phyloP scores from a whole-genome alignment of 2,888 invertebrate species.

The Conomelus anceps region DNA sequence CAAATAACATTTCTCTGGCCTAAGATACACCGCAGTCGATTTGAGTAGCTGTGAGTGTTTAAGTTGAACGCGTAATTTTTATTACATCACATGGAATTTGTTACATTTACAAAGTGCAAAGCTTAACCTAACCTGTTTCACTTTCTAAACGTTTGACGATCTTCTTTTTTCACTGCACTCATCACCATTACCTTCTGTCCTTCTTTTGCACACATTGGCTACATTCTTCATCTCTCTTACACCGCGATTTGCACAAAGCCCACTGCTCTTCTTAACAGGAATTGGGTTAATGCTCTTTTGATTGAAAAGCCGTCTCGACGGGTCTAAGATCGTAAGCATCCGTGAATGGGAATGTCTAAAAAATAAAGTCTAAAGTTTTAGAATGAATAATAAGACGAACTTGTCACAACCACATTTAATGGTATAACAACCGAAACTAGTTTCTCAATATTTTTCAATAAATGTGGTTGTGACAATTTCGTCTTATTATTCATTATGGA shows the following conservation, averaged over 20 bases:
- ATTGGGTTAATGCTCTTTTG: neutral
- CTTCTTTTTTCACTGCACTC: neutral
- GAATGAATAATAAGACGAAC: no score
- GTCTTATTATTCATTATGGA: no score
- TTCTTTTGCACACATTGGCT: neutral
- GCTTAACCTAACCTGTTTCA: neutral
- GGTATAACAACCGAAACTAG: no score
- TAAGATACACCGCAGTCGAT: neutral
- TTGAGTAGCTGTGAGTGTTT: neutral
- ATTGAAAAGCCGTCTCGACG: neutral
- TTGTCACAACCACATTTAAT: no score
- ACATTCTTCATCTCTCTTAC: neutral
- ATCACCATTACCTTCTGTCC: neutral
- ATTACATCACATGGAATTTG: neutral
- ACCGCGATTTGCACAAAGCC: neutral
- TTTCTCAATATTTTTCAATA: no score
- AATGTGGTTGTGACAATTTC: no score
- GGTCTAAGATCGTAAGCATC: neutral
- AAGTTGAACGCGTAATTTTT: neutral
- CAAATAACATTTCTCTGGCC: neutral
- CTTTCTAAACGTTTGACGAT: neutral
- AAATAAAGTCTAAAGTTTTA: no score
- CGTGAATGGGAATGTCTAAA: neutral
- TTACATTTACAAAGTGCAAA: neutral
- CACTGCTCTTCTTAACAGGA: neutral